These are phyloP conservation scores for Vanacampus margaritifer DNA, from an alignment of 2,113 vertebrate genomes.

Conservation along the genomic window DNA sequence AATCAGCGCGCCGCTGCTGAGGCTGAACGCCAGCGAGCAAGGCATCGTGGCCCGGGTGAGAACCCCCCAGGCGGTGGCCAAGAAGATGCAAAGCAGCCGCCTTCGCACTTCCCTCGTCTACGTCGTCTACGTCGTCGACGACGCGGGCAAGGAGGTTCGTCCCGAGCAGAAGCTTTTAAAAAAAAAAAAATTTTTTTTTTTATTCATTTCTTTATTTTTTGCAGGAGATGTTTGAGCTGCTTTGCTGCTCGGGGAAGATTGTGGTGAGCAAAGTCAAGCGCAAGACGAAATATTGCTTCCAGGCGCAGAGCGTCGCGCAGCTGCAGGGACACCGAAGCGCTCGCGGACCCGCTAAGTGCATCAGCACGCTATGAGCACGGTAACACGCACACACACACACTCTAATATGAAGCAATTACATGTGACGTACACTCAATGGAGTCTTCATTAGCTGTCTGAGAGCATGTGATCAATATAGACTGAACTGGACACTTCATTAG, in stretches of 20 bases:
- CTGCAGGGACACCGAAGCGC: conserved; percentile 47
- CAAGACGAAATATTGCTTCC: conserved; percentile 61
- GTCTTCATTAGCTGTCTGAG: too few species aligned
- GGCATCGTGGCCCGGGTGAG: conserved; percentile 61
- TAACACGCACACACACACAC: conserved; percentile 8
- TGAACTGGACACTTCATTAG: too few species aligned
- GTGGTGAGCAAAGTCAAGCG: conserved; percentile 43
- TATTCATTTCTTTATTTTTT: neutral
- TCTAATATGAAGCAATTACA: too few species aligned
- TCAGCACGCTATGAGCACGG: conserved; percentile 45
- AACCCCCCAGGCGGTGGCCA: conserved; percentile 40
- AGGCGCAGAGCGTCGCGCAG: conserved; percentile 49
- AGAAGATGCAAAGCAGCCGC: conserved; percentile 45
- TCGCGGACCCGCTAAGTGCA: conserved; percentile 45
- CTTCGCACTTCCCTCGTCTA: conserved; percentile 42
- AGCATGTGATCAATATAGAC: too few species aligned
- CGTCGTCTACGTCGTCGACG: conserved; percentile 57
- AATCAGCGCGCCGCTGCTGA: conserved; percentile 64
- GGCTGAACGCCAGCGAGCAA: conserved; percentile 34
- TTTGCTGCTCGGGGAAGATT: conserved; percentile 43
- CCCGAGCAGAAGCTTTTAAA: neutral
- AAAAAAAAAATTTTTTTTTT: too few species aligned
- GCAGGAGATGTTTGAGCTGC: conserved; percentile 50
- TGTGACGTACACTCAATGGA: too few species aligned
- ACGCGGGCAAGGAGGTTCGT: conserved; percentile 54